Base-by-base conservation (phyloP, 2,797 vertebrate genomes). In the Hybognathus amarus region DNA sequence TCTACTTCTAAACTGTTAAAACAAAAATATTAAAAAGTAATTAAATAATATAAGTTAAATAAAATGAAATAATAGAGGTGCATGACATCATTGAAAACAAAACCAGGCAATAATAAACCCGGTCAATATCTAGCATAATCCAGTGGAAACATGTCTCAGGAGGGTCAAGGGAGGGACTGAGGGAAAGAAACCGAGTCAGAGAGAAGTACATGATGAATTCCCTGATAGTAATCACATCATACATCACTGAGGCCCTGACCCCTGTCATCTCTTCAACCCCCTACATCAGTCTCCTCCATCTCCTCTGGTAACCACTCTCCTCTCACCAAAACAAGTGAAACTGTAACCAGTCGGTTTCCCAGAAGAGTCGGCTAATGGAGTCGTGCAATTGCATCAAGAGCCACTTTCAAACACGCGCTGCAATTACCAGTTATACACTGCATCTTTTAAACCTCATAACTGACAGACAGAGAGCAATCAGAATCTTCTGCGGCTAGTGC, bases 361-460 rank as follows among this genome's bases (percentile, higher is more conserved):
- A 50, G 69, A 69, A 85, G 80, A n/a, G 10, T n/a, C 20, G 42
- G 24, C 76, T 83, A 79, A 88, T 87, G 83, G 66, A 85, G 71
- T 50, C 82, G 71, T 82, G 77, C 86, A 88, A 89, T 88, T 80
- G 82, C 85, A 83, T 87, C 86, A 86, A 42, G 47, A 73, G 76
- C 63, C 73, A 76, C 86, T 87, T 82, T 88, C 38, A 67, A 83
- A 81, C 82, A 85, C 22, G 42, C 40, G 70, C 86, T 79, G 83
- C 87, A 88, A 87, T 87, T 85, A 87, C 71, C 73, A 79, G 56
- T 70, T 40, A 50, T 71, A 73, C n/a, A 52, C 33, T 61, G 70
- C 50, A 79, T 83, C 86, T 86, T 86, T n/a, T 84, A 82, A 89
- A 84, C 78, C 78, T 71, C 81, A 85, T 87, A 83, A 84, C 75